Conservation (phyloP, 2,888 invertebrate species). For the Pemphredon lugubris region DNA sequence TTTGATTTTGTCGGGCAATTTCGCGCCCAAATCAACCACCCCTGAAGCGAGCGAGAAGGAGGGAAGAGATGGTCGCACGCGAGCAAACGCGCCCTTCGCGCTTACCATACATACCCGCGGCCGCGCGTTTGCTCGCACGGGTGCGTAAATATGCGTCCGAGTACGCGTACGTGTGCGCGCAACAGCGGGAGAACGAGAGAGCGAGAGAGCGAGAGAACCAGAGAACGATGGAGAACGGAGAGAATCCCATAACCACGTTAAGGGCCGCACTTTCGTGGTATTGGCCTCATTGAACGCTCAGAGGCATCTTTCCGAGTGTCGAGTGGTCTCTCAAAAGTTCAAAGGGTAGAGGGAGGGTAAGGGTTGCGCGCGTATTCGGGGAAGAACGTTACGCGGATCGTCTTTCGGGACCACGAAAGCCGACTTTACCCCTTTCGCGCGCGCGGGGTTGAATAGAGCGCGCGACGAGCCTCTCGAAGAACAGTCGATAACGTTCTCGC, state of each 20-base stretch:
- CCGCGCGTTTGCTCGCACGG: no score
- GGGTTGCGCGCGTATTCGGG: constrained; percentile 48
- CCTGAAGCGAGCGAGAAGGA: constrained; percentile 28
- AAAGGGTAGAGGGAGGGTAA: constrained; percentile 59
- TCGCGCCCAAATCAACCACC: constrained; percentile 79
- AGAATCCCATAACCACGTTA: constrained; percentile 76
- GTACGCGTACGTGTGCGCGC: background rate
- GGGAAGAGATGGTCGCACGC: constrained; percentile 29
- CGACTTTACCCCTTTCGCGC: constrained; percentile 13
- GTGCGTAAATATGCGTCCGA: no score
- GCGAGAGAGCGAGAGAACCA: constrained; percentile 5
- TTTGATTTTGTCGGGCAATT: constrained; percentile 81
- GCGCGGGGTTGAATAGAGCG: constrained; percentile 20
- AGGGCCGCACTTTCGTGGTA: constrained; percentile 74
- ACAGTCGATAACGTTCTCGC: background rate
- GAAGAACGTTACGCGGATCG: constrained; percentile 37
- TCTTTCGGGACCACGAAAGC: constrained; percentile 39
- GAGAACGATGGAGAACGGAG: constrained; percentile 23
- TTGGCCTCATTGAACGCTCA: constrained; percentile 74
- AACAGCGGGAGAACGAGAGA: background rate
- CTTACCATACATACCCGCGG: no score
- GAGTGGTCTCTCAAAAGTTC: constrained; percentile 68
- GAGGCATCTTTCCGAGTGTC: constrained; percentile 70
- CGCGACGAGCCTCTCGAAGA: background rate
- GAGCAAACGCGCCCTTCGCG: no score